These are phyloP conservation scores for Coregonus suidteri DNA, from an alignment of 2,797 vertebrate species.

Conservation along the genomic window DNA sequence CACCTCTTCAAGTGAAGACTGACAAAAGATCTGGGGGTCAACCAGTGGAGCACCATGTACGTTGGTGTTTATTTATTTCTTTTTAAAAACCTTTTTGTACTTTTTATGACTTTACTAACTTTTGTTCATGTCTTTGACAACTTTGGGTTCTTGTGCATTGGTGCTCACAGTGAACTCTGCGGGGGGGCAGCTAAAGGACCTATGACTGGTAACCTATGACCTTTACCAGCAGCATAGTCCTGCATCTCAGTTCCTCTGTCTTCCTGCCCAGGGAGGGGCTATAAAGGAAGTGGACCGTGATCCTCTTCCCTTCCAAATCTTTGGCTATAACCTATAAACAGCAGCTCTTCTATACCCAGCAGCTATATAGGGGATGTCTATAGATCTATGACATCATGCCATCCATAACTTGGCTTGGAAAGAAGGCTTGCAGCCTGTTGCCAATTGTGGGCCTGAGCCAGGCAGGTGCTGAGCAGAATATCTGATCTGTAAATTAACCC, in stretches of 20 bases:
- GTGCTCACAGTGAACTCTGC: constrained; percentile 32
- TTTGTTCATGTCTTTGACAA: constrained; percentile 28
- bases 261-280: neutral
- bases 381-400: neutral
- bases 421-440: constrained; percentile 20
- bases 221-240: constrained; percentile 5
- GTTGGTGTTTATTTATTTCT: constrained; percentile 6
- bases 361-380: neutral
- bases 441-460: neutral
- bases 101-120: constrained; percentile 42
- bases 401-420: constrained; percentile 6
- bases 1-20: constrained; percentile 1
- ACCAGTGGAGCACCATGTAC: constrained; percentile 31
- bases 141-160: constrained; percentile 1
- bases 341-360: neutral
- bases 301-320: neutral
- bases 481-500: constrained; percentile 25
- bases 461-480: constrained; percentile 24
- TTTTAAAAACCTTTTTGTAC: constrained; percentile 22
- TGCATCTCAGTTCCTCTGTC: neutral
- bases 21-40: constrained; percentile 23
- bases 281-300: neutral
- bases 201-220: constrained; percentile 30
- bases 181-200: constrained; percentile 43
- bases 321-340: neutral